Conservation (phyloP, 2,113 vertebrate species). For the Salvelinus sp. region DNA sequence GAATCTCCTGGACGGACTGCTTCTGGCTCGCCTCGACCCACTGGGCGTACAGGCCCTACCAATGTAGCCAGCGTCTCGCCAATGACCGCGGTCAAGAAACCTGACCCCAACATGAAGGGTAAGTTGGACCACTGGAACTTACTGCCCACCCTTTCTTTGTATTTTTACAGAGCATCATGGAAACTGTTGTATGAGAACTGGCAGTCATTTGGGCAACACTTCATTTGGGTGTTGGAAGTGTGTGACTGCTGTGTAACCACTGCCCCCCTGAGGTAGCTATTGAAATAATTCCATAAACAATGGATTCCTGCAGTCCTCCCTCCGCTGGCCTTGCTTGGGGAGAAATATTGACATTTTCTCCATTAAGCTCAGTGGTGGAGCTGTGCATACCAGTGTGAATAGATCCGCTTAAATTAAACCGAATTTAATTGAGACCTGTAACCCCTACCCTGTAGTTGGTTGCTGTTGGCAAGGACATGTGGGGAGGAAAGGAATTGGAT, state of each 20-base stretch:
- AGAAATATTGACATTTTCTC: conserved; percentile 7
- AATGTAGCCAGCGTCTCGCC: conserved; percentile 86
- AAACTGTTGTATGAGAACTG: neutral
- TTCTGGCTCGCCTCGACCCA: conserved; percentile 88
- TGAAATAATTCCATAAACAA: conserved; percentile 13
- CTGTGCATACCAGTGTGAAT: neutral
- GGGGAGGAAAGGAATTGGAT: neutral
- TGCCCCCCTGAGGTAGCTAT: conserved; percentile 47
- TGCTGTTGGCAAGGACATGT: conserved; percentile 1
- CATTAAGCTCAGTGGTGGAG: conserved; percentile 4
- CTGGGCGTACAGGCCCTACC: conserved; percentile 83
- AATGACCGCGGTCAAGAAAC: conserved; percentile 94
- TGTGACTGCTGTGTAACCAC: conserved; percentile 21
- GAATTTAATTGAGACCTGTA: conserved; percentile 10
- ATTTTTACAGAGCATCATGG: neutral
- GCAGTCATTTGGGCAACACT: neutral
- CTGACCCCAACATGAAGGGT: conserved; percentile 98
- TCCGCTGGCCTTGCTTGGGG: neutral
- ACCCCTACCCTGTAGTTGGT: neutral
- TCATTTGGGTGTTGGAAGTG: neutral
- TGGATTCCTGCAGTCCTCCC: conserved; percentile 3
- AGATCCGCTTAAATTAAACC: conserved; percentile 6
- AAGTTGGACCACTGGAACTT: neutral
- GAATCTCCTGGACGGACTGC: conserved; percentile 92
- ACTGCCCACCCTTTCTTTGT: neutral